phyloP scores from a whole-genome alignment of 2,797 vertebrate species.

The Coreius guichenoti region DNA sequence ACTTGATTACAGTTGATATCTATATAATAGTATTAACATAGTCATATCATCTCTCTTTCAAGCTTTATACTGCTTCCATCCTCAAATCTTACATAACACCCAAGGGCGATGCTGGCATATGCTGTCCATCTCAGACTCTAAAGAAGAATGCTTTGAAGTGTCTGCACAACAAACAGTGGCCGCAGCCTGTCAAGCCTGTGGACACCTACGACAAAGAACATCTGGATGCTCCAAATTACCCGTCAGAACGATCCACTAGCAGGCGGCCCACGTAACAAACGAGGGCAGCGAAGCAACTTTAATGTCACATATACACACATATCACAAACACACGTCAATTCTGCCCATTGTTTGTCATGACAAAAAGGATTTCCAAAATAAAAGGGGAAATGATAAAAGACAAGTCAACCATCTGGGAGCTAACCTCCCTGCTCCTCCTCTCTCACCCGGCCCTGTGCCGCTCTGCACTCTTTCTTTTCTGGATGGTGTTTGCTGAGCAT shows the following conservation, averaged over 20 bases:
- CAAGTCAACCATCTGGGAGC: conserved; percentile 71
- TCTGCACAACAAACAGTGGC: conserved; percentile 45
- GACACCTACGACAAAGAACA: conserved; percentile 54
- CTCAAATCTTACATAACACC: conserved; percentile 3
- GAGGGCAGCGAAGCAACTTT: conserved; percentile 5
- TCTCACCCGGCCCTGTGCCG: conserved; percentile 21
- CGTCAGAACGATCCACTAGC: not conserved
- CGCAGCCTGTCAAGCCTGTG: conserved; percentile 33
- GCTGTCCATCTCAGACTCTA: conserved; percentile 19
- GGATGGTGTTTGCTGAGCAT: conserved; percentile 68
- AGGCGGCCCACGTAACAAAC: not conserved
- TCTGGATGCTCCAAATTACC: conserved; percentile 53
- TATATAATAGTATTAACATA: not conserved
- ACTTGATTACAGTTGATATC: not conserved
- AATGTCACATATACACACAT: conserved; percentile 11
- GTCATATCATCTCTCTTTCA: not conserved
- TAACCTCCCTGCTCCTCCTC: conserved; percentile 55
- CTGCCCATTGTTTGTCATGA: conserved; percentile 21
- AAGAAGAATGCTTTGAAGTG: conserved; percentile 49
- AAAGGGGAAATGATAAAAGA: conserved; percentile 68
- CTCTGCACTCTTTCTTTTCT: conserved; percentile 36
- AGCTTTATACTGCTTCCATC: not conserved
- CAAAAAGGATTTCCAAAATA: conserved; percentile 51
- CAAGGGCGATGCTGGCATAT: not conserved
- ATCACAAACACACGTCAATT: conserved; percentile 17